Percentiles rank a stretch among this genome's conserved stretches.
Conservation (phyloP, 2,113 vertebrate species). For the Laticauda laticaudata region DNA sequence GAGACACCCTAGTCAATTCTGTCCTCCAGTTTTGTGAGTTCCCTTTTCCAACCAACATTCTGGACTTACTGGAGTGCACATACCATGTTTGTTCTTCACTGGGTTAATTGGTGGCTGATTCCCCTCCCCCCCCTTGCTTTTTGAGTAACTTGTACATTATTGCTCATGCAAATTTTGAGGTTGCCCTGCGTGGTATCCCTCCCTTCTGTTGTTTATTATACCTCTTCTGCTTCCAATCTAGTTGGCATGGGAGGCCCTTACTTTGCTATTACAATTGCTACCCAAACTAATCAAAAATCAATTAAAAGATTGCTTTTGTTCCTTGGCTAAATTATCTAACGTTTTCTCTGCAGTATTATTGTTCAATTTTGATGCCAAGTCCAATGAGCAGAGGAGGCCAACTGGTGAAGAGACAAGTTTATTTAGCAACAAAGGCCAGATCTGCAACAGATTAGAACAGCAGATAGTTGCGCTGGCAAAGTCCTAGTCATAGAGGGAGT, state of each 20-base stretch:
- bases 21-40: not conserved
- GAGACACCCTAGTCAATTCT: not conserved
- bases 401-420: not conserved
- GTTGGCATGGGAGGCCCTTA: not conserved
- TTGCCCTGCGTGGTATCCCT: not conserved
- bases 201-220: not conserved
- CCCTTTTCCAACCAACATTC: not conserved
- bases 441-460: not conserved
- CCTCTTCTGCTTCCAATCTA: not conserved
- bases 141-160: not conserved
- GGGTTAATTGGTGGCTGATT: not conserved
- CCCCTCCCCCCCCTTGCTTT: not conserved
- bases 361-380: not conserved
- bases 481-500: not conserved
- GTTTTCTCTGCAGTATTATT: not conserved
- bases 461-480: not conserved
- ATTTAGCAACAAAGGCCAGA: not conserved
- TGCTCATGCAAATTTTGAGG: not conserved
- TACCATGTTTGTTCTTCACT: not conserved
- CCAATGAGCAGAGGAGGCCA: not conserved
- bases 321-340: not conserved
- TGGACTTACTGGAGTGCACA: not conserved
- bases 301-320: not conserved
- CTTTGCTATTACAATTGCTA: not conserved
- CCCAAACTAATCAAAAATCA: not conserved